phyloP scores from a whole-genome alignment of 2,888 invertebrate species.

The Aleiodes alternator region DNA sequence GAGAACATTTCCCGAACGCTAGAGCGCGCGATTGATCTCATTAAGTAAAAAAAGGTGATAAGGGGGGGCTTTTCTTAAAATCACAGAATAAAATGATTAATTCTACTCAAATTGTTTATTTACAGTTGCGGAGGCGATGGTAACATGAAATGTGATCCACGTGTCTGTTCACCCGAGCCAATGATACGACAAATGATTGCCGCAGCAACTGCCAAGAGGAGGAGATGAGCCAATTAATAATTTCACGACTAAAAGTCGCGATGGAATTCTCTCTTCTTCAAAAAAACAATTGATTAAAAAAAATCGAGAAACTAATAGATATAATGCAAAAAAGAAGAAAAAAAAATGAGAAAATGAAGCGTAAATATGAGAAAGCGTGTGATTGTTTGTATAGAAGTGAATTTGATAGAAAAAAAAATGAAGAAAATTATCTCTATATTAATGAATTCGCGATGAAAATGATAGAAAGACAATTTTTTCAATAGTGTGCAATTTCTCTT shows the following conservation, averaged over 20 bases:
- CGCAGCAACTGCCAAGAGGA: conserved; percentile 85
- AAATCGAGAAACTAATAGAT: conserved; percentile 42
- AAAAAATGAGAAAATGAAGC: conserved; percentile 45
- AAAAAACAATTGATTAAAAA: conserved; percentile 33
- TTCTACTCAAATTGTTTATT: conserved; percentile 56
- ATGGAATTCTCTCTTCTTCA: conserved; percentile 34
- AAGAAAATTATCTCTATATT: conserved; percentile 4
- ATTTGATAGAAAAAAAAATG: conserved; percentile 45
- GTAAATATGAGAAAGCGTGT: conserved; percentile 1
- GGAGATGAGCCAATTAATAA: conserved; percentile 79
- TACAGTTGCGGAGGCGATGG: conserved; percentile 93
- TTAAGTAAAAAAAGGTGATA: too few species aligned
- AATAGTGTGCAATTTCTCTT: conserved; percentile 50
- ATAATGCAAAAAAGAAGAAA: conserved; percentile 33
- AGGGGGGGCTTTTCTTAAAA: not conserved
- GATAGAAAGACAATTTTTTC: conserved; percentile 46
- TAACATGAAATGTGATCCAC: conserved; percentile 96
- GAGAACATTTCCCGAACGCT: too few species aligned
- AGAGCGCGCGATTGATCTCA: too few species aligned
- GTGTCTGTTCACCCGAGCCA: conserved; percentile 92
- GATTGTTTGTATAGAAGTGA: conserved; percentile 57
- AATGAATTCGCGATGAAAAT: not conserved
- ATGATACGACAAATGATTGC: conserved; percentile 94
- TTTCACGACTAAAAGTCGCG: conserved; percentile 22
- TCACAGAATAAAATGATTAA: conserved; percentile 2